These are phyloP conservation scores for Elephas maximus DNA, from an alignment of 2,113 vertebrate species.

Conservation along the genomic window DNA sequence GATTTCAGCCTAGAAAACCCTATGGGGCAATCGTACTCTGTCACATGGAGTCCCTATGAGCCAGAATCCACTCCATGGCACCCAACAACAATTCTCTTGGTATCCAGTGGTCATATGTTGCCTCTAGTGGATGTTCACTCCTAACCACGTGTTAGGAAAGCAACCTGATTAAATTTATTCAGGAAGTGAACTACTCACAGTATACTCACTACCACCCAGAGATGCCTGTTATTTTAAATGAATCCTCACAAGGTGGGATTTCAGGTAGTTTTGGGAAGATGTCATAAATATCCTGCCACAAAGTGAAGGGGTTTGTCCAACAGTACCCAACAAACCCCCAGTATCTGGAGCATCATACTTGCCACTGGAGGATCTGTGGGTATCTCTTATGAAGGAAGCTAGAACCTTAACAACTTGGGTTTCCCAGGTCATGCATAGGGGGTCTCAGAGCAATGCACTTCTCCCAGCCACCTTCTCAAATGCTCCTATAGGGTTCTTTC, in stretches of 20 bases:
- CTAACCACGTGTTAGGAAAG: neutral
- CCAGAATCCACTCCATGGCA: neutral
- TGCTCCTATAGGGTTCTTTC: neutral
- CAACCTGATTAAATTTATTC: neutral
- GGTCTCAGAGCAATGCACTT: neutral
- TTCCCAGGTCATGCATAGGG: neutral
- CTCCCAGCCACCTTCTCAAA: neutral
- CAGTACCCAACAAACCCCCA: neutral
- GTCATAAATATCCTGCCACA: neutral
- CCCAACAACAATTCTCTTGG: neutral
- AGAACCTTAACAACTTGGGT: neutral
- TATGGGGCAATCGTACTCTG: neutral
- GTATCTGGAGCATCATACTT: neutral
- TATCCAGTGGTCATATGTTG: neutral
- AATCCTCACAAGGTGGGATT: neutral
- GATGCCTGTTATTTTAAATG: slow-evolving; percentile 6
- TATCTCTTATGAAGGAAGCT: neutral
- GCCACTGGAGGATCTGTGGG: neutral
- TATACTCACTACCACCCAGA: neutral
- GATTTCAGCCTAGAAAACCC: neutral
- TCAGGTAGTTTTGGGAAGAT: neutral
- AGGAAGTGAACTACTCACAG: neutral
- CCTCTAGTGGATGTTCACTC: neutral
- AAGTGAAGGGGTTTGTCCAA: neutral
- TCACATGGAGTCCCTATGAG: neutral